Conservation (phyloP, 2,888 invertebrate species). For the Trachelus iudaicus region DNA sequence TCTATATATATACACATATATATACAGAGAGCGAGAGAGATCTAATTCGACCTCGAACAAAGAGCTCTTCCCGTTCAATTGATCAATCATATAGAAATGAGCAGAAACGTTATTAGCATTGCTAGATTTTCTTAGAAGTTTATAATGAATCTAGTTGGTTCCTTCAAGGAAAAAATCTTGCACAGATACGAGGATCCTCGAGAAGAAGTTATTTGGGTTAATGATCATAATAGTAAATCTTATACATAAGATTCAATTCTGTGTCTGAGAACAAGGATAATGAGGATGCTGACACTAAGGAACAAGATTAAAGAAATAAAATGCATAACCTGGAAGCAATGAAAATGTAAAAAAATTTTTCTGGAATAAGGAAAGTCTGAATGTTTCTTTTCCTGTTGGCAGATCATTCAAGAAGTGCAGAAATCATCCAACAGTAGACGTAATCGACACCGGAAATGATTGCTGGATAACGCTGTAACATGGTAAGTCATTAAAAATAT, state of each 20-base stretch:
- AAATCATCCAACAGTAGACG: constrained; percentile 1
- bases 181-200: background rate
- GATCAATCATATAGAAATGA: background rate
- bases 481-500: background rate
- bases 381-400: background rate
- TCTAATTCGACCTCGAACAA: background rate
- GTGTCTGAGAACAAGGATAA: background rate
- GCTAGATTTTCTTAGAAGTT: background rate
- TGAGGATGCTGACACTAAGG: background rate
- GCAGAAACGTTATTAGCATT: background rate
- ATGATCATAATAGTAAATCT: background rate
- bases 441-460: constrained; percentile 8
- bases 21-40: background rate
- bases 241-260: background rate
- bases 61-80: background rate
- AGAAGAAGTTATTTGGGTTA: background rate
- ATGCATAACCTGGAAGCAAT: background rate
- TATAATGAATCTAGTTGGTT: background rate
- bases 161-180: background rate
- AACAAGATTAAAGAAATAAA: background rate
- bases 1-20: background rate
- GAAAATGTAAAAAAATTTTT: background rate
- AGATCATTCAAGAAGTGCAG: constrained; percentile 14
- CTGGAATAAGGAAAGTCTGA: background rate
- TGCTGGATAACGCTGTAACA: background rate